Percentiles rank a stretch among this genome's conserved stretches.
phyloP scores from a whole-genome alignment of 2,888 invertebrate genomes.

The Drosophila formosana region DNA sequence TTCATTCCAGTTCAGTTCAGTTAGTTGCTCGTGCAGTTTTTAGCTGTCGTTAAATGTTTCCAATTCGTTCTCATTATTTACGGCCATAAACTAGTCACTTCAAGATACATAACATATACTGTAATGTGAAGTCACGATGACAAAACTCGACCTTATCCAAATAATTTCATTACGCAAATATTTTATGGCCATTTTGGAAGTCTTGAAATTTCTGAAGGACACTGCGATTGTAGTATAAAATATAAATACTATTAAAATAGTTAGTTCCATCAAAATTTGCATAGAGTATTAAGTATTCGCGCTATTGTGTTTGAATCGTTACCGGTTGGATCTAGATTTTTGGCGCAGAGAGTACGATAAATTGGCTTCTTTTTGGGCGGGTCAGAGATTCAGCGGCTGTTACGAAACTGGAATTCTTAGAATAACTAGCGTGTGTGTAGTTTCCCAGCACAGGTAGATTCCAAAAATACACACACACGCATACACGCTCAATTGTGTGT shows the following conservation, averaged over 20 bases:
- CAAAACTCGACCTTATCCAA: constrained; percentile 48
- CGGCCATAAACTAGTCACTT: constrained; percentile 53
- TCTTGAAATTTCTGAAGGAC: neutral
- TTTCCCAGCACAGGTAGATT: constrained; percentile 40
- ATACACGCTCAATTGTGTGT: neutral
- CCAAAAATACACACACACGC: constrained; percentile 25
- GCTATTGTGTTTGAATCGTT: neutral
- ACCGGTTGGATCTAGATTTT: neutral
- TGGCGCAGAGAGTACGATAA: neutral
- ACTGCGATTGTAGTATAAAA: neutral
- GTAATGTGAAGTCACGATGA: constrained; percentile 33
- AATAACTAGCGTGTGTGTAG: constrained; percentile 27
- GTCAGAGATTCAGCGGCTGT: constrained; percentile 12
- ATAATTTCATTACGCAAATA: constrained; percentile 37
- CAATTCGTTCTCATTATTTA: constrained; percentile 52
- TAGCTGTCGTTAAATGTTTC: constrained; percentile 34
- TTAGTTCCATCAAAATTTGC: neutral
- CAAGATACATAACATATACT: constrained; percentile 36
- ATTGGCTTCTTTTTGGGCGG: constrained; percentile 2
- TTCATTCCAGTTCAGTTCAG: constrained; percentile 44
- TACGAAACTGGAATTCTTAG: constrained; percentile 34
- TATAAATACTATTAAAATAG: too few species aligned
- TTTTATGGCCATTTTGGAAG: neutral
- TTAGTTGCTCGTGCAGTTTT: constrained; percentile 23
- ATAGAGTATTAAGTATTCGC: neutral